Conservation (phyloP, 2,113 vertebrate genomes). For the Pseudorasbora parva region DNA sequence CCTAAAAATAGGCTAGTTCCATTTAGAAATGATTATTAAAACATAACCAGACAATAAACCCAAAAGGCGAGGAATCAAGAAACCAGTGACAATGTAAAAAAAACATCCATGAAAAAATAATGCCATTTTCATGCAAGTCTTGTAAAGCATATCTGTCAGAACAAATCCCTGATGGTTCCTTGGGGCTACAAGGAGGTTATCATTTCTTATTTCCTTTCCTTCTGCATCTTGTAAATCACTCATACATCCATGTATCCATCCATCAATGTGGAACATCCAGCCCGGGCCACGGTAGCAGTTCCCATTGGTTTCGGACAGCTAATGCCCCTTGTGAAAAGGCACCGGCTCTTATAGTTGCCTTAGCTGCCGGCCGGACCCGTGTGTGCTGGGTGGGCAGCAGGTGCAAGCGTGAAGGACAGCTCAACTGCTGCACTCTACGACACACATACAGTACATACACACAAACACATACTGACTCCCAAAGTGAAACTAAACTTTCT, state of each 20-base stretch:
- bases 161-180: constrained; percentile 1
- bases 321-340: constrained; percentile 32
- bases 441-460: constrained; percentile 58
- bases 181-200: constrained; percentile 5
- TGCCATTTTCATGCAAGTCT: too few relatives aligned
- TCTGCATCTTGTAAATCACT: constrained; percentile 13
- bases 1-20: too few relatives aligned
- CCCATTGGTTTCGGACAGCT: constrained; percentile 44
- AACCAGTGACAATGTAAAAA: neutral
- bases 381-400: constrained; percentile 75
- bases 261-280: constrained; percentile 12
- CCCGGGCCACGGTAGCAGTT: constrained; percentile 34
- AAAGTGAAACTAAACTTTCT: constrained; percentile 45
- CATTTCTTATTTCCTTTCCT: neutral
- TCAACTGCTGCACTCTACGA: constrained; percentile 61
- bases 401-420: constrained; percentile 67
- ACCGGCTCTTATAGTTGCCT: constrained; percentile 55
- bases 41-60: neutral
- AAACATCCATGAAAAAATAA: neutral
- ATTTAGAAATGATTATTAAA: neutral
- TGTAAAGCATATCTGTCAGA: neutral
- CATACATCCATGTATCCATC: constrained; percentile 28
- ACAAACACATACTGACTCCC: constrained; percentile 53
- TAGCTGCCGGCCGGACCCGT: constrained; percentile 45
- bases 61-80: neutral